Conservation (phyloP, 2,113 vertebrate genomes). For the Collichthys lucidus region DNA sequence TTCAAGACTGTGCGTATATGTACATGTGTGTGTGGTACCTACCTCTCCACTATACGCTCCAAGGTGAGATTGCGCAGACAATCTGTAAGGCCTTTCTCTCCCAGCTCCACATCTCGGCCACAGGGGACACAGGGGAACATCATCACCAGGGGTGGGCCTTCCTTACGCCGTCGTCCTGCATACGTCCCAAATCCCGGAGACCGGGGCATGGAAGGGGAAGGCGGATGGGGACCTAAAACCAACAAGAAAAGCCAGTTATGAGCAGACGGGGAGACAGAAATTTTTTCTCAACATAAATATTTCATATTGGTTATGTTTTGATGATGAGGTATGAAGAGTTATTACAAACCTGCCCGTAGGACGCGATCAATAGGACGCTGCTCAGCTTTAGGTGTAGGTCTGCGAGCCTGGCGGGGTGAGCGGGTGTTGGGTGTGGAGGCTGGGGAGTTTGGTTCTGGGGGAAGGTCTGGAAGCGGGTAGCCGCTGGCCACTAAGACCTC, state of each 20-base stretch:
- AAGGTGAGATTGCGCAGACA: conserved; percentile 96
- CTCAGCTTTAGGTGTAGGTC: conserved; percentile 89
- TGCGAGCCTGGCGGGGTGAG: conserved; percentile 91
- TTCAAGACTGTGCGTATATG: neutral
- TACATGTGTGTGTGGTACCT: conserved; percentile 31
- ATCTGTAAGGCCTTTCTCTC: conserved; percentile 92
- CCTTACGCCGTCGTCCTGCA: conserved; percentile 90
- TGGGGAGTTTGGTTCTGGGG: conserved; percentile 93
- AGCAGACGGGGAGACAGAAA: neutral
- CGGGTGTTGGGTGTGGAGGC: conserved; percentile 93
- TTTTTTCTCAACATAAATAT: neutral
- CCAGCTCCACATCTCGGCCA: conserved; percentile 92
- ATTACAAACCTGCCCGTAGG: conserved; percentile 87
- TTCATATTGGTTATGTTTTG: no score
- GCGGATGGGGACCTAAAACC: conserved; percentile 64
- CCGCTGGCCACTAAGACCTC: conserved; percentile 94
- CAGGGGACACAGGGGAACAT: conserved; percentile 92
- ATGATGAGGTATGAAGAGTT: neutral
- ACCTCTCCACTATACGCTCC: conserved; percentile 95
- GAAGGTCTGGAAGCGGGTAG: conserved; percentile 89
- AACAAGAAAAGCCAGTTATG: neutral
- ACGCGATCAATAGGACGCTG: conserved; percentile 89
- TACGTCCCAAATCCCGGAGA: conserved; percentile 88
- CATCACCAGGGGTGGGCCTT: conserved; percentile 84
- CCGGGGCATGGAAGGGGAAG: conserved; percentile 64